Base-by-base conservation (phyloP, 2,888 invertebrate genomes). In the Eupithecia subumbrata region DNA sequence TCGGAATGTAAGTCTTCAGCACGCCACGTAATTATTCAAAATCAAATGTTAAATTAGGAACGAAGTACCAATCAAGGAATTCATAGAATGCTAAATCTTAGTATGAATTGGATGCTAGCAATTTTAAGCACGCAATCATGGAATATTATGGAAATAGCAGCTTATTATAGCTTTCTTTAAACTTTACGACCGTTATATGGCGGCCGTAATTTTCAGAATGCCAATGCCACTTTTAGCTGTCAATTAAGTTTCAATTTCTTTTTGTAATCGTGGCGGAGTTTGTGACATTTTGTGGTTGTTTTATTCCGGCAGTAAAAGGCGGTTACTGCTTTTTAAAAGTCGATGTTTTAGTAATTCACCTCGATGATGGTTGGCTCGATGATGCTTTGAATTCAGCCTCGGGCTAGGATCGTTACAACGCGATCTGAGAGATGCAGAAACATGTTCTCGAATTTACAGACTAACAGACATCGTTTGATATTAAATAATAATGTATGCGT, bases 121-220 rank as follows among this genome's bases (percentile, higher is more conserved):
- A 85, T 84, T 83, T 85, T 78, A 85, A 79, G 83, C 92, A 92
- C 89, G 92, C 93, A 85, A 91, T 84, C 85, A 81, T 80, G 78
- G 83, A 84, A 87, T 84, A 77, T 75, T 85, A 84, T 87, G 86
- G 84, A 85, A 85, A 89, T 88, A 83, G 43, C 60, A 67, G 66
- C 22, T 68, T 40, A 68, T 45, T 68, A 68, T 25, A 70, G 37
- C n/a, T 84, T 43, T 70, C 16, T n/a, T 5, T 40, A 60, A 69
- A 37, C 48, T 34, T 70, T 56, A 56, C 52, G 22, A 22, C 70
- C 70, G 56, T 70, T 70, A 56, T 60, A 56, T 11, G 8, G 43
- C 43, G n/a, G 43, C 16, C 22, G 68, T 45, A 22, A 68, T 43
- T 43, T 45, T n/a, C 2, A 2, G 30, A 43, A 40, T 43, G 30